phyloP scores from a whole-genome alignment of 2,797 vertebrate genomes.

The Gephyroberyx darwinii region DNA sequence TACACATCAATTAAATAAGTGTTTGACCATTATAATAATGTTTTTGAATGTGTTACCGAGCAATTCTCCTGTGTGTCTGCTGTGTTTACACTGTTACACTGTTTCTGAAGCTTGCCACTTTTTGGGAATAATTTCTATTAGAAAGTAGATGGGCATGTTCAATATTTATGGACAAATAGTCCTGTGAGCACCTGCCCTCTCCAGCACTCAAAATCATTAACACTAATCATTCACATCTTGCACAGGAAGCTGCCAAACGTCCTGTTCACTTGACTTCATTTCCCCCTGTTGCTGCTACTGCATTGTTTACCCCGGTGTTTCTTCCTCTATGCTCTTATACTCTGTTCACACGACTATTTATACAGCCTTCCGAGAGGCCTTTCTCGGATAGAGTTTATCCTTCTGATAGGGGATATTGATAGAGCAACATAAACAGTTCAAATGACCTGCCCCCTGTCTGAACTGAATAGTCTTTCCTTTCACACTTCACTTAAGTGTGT shows the following conservation, averaged over 20 bases:
- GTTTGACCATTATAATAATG: slow-evolving; percentile 49
- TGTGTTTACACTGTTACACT: not conserved
- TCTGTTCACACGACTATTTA: slow-evolving; percentile 79
- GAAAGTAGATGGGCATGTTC: slow-evolving; percentile 21
- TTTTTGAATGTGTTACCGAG: slow-evolving; percentile 46
- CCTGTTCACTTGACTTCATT: slow-evolving; percentile 82
- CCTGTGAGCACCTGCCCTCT: slow-evolving; percentile 69
- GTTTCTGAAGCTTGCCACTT: not conserved
- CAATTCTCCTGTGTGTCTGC: slow-evolving; percentile 18
- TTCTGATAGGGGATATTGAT: slow-evolving; percentile 45
- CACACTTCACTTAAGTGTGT: slow-evolving; percentile 74
- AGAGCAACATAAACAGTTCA: slow-evolving; percentile 58
- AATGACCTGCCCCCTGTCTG: slow-evolving; percentile 57
- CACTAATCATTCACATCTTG: slow-evolving; percentile 76
- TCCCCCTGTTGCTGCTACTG: slow-evolving; percentile 77
- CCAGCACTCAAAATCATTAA: slow-evolving; percentile 69
- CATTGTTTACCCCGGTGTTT: slow-evolving; percentile 80
- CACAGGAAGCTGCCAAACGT: slow-evolving; percentile 79
- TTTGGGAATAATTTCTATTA: slow-evolving; percentile 30
- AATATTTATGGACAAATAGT: slow-evolving; percentile 48
- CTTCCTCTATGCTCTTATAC: slow-evolving; percentile 72
- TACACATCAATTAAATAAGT: slow-evolving; percentile 47
- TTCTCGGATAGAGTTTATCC: slow-evolving; percentile 62
- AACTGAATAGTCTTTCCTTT: slow-evolving; percentile 67
- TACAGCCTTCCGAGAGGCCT: slow-evolving; percentile 56